phyloP scores from a whole-genome alignment of 2,797 vertebrate species.

The Centroberyx gerrardi region DNA sequence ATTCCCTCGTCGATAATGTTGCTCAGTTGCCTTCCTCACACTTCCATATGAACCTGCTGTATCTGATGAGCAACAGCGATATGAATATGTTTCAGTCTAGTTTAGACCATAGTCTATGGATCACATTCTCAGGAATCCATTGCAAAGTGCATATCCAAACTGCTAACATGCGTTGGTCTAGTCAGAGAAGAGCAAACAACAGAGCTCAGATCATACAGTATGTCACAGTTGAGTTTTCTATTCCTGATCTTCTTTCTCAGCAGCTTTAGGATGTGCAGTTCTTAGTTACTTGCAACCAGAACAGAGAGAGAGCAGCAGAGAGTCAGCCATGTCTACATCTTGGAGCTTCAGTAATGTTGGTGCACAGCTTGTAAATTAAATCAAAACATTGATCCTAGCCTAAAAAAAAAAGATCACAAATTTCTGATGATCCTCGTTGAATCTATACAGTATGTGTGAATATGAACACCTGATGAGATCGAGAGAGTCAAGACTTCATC shows the following conservation, averaged over 20 bases:
- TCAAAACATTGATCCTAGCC: background rate
- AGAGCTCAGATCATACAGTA: background rate
- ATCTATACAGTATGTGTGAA: background rate
- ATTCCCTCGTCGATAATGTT: background rate
- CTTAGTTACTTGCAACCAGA: background rate
- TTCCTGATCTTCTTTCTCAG: background rate
- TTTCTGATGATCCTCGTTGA: background rate
- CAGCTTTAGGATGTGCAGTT: background rate
- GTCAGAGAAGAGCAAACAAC: conserved; percentile 6
- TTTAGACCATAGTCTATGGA: no score
- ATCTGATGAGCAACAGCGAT: background rate
- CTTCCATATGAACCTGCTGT: background rate
- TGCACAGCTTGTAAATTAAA: background rate
- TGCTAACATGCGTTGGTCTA: background rate
- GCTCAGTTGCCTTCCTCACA: background rate
- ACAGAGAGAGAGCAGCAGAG: background rate
- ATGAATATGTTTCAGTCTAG: no score
- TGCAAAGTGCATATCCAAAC: background rate
- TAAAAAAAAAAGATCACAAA: background rate
- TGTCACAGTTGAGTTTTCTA: background rate
- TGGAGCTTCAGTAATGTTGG: background rate
- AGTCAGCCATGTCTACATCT: background rate
- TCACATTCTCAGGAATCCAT: background rate
- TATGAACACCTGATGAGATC: no score
- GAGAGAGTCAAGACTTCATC: background rate